Base-by-base conservation (phyloP, 2,888 invertebrate species). In the Mythimna impura region DNA sequence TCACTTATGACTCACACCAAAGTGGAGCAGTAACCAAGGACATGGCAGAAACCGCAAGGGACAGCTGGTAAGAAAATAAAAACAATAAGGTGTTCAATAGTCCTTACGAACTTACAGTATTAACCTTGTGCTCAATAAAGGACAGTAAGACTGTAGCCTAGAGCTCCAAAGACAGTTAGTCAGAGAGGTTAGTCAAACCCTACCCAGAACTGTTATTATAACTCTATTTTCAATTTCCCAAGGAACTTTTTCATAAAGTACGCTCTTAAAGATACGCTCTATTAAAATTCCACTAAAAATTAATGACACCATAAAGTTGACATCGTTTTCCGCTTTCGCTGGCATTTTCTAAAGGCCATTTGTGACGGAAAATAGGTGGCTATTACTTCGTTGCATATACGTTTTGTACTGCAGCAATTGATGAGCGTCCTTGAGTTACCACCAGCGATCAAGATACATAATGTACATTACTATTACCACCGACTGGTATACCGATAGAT, bases 271-370 rank as follows among this genome's bases (percentile, higher is more conserved):
- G 54, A 66, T 22, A 62, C 30, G 55, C 30, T 10, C 43, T 30
- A 74, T 73, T 66, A 66, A 76, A 73, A 40, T 36, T 2, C 50
- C 52, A 43, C 50, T 47, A 65, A 43, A 63, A 63, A 66, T 62
- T 66, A 74, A 77, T 66, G 30, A 66, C 43, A 66, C 54, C 40
- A 64, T 75, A 80, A 67, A 67, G n/a, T 54, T 80, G 47, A 66
- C 75, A 63, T 58, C 8, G 40, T 66, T 66, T 58, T 58, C 54
- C 20, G 47, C 67, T 74, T 66, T 74, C 40, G 50, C 54, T 17
- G 6, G 40, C 20, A 22, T 62, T 80, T 20, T 12, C 14, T 12
- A 34, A 52, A 8, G 14, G 47, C 17, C 43, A 65, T 40, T 73
- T 54, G 17, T 17, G n/a, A 17, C 17, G 25, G 34, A 30, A 60